Conservation (phyloP, 2,797 vertebrate genomes). For the Nannoperca australis region DNA sequence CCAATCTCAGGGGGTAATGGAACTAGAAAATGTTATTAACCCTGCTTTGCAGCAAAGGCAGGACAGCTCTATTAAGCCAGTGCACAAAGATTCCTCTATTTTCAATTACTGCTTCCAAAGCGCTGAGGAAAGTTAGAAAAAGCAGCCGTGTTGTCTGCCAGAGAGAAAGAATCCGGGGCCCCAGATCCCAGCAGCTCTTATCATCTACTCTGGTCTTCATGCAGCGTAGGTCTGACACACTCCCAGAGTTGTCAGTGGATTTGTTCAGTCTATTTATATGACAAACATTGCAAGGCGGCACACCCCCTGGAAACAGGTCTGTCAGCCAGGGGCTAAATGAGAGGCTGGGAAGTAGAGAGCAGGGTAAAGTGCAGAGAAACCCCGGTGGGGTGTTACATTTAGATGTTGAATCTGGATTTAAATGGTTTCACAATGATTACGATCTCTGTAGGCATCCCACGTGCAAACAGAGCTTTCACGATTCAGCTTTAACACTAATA, state of each 20-base stretch:
- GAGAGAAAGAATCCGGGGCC: constrained; percentile 53
- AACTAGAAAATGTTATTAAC: constrained; percentile 87
- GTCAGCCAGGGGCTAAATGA: constrained; percentile 51
- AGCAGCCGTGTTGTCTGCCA: constrained; percentile 67
- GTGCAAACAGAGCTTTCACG: background rate
- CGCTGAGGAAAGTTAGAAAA: constrained; percentile 60
- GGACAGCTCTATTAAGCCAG: constrained; percentile 79
- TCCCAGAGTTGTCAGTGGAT: constrained; percentile 68
- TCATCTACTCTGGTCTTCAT: constrained; percentile 70
- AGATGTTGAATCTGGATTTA: constrained; percentile 16
- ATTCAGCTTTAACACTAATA: constrained; percentile 7
- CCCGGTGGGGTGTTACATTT: background rate
- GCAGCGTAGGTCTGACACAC: constrained; percentile 37
- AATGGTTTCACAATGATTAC: constrained; percentile 5
- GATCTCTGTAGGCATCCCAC: background rate
- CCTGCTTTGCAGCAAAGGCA: constrained; percentile 70
- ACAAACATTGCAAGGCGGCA: constrained; percentile 64
- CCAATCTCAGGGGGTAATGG: constrained; percentile 85
- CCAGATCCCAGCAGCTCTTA: constrained; percentile 73
- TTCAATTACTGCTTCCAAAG: constrained; percentile 75
- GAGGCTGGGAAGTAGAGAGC: constrained; percentile 24
- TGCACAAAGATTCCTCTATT: constrained; percentile 79
- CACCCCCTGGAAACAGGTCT: constrained; percentile 44
- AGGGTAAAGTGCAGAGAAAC: constrained; percentile 3
- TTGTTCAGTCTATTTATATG: constrained; percentile 71